Conservation (phyloP, 2,113 vertebrate genomes). For the Mormyrus iriodes region DNA sequence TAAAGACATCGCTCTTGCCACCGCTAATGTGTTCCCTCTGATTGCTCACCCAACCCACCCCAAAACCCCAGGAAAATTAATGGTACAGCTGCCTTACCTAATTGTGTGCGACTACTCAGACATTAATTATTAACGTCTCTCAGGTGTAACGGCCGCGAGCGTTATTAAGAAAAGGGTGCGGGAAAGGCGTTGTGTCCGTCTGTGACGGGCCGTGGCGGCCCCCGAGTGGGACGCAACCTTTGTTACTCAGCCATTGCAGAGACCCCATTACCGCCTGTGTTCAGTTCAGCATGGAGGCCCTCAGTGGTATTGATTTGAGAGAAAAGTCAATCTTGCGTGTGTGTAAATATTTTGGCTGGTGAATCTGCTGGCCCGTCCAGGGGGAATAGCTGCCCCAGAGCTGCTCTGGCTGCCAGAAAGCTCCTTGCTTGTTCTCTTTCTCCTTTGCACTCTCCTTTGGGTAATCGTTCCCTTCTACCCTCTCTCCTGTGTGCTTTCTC, state of each 20-base stretch:
- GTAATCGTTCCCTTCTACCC: background rate
- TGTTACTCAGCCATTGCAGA: slow-evolving; percentile 57
- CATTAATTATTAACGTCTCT: slow-evolving; percentile 71
- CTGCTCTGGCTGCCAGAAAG: slow-evolving; percentile 26
- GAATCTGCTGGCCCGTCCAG: slow-evolving; percentile 41
- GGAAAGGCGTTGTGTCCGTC: slow-evolving; percentile 5
- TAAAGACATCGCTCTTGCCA: slow-evolving; percentile 36
- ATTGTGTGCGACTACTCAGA: slow-evolving; percentile 69
- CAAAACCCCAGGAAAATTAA: slow-evolving; percentile 57
- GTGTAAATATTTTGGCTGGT: slow-evolving; percentile 61
- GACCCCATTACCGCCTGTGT: slow-evolving; percentile 58
- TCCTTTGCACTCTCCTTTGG: background rate
- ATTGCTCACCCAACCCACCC: slow-evolving; percentile 24
- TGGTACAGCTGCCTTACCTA: slow-evolving; percentile 61
- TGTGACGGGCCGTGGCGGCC: slow-evolving; percentile 30
- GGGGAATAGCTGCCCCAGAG: slow-evolving; percentile 35
- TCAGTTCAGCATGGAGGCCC: slow-evolving; percentile 49
- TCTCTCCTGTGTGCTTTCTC: background rate
- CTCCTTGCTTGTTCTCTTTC: slow-evolving; percentile 12
- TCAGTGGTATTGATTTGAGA: slow-evolving; percentile 64
- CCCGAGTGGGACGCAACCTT: slow-evolving; percentile 38
- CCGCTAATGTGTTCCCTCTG: slow-evolving; percentile 27
- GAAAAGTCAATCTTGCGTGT: slow-evolving; percentile 60
- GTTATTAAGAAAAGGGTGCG: slow-evolving; percentile 47
- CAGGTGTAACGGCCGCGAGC: slow-evolving; percentile 33